Percentiles rank a stretch among this genome's conserved stretches.
These are phyloP conservation scores for Sialia sialis DNA, from an alignment of 2,113 vertebrate genomes.

Conservation along the genomic window DNA sequence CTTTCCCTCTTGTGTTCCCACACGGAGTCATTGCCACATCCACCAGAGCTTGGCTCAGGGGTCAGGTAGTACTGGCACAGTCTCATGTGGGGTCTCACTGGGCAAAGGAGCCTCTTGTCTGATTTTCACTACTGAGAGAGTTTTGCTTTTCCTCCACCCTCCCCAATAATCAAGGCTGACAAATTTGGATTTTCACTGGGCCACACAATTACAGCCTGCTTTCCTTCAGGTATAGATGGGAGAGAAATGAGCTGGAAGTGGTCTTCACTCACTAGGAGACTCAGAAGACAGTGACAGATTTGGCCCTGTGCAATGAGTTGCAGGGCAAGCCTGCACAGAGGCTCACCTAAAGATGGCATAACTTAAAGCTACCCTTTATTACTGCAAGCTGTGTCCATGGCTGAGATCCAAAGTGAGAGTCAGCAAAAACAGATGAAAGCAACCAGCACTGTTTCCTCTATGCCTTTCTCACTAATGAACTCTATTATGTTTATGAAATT, in stretches of 20 bases:
- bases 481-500: constrained; percentile 7
- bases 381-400: background rate
- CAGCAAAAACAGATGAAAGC: constrained; percentile 40
- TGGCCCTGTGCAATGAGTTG: background rate
- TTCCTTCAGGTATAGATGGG: background rate
- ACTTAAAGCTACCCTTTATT: background rate
- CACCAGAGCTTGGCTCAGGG: rapidly evolving
- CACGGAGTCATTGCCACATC: background rate
- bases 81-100: rapidly evolving
- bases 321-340: background rate
- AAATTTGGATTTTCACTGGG: background rate
- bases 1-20: background rate
- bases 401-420: constrained; percentile 34
- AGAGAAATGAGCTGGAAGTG: background rate
- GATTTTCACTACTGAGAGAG: rapidly evolving
- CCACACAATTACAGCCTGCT: background rate
- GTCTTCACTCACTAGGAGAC: background rate
- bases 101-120: background rate
- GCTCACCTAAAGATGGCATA: background rate
- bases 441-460: background rate
- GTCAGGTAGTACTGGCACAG: background rate
- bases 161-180: background rate
- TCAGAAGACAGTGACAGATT: background rate
- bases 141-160: background rate
- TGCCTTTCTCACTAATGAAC: background rate